Percentiles rank a stretch among this genome's conserved stretches.
These are phyloP conservation scores for Troides aeacus DNA, from an alignment of 2,888 invertebrate genomes.

Conservation along the genomic window DNA sequence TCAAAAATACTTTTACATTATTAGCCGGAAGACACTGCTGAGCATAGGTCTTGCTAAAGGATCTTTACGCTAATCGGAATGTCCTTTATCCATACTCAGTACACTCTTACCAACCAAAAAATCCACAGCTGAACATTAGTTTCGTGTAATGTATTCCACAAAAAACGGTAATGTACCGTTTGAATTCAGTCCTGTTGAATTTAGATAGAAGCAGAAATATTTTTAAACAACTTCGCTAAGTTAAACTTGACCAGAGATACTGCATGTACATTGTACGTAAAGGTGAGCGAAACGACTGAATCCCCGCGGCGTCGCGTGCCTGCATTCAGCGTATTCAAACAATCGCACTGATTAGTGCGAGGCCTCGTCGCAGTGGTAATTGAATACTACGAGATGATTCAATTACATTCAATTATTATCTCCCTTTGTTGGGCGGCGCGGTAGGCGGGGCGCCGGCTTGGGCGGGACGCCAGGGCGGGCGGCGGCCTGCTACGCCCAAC, in stretches of 20 bases:
- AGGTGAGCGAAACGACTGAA: neutral
- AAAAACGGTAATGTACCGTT: too few relatives aligned
- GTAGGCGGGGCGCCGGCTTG: conserved; percentile 63
- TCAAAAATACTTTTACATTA: too few relatives aligned
- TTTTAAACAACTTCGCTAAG: conserved; percentile 4
- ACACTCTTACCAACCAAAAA: too few relatives aligned
- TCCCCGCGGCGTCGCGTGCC: conserved; percentile 18
- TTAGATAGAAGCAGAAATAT: neutral
- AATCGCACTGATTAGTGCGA: conserved; percentile 61
- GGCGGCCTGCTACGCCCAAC: conserved; percentile 60
- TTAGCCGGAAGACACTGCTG: too few relatives aligned
- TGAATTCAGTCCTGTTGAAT: too few relatives aligned
- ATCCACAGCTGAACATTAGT: too few relatives aligned
- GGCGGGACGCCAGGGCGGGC: conserved; percentile 61
- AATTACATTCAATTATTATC: conserved; percentile 70
- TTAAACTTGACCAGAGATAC: neutral
- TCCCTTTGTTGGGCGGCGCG: conserved; percentile 56
- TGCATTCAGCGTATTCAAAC: conserved; percentile 41
- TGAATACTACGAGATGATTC: conserved; percentile 67
- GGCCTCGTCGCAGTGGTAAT: conserved; percentile 52
- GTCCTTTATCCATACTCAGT: too few relatives aligned
- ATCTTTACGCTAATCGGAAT: too few relatives aligned
- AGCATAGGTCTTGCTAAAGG: too few relatives aligned
- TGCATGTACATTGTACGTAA: conserved; percentile 11
- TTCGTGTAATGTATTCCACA: too few relatives aligned